Percentiles rank a stretch among this genome's conserved stretches.
Conservation (phyloP, 2,797 vertebrate genomes). For the Trematomus bernacchii region DNA sequence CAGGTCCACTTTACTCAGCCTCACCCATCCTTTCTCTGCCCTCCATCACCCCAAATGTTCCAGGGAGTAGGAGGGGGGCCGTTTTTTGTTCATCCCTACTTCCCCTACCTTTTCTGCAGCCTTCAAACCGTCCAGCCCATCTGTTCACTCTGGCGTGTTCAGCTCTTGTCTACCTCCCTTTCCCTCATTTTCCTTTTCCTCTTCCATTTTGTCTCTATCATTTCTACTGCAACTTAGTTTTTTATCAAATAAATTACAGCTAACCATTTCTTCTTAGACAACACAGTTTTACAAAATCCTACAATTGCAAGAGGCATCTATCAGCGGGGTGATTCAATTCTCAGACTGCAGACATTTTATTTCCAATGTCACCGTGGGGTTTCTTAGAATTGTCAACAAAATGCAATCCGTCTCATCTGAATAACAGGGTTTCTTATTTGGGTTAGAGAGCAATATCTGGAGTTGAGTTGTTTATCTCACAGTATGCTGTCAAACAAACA, state of each 20-base stretch:
- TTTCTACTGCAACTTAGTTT: constrained; percentile 17
- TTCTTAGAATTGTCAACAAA: constrained; percentile 27
- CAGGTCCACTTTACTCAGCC: constrained; percentile 4
- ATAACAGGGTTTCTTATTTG: constrained; percentile 16
- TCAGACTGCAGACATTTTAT: constrained; percentile 19
- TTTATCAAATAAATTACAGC: constrained; percentile 38
- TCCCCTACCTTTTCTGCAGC: constrained; percentile 48
- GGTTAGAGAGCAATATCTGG: constrained; percentile 3
- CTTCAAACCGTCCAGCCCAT: constrained; percentile 55
- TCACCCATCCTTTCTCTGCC: constrained; percentile 5
- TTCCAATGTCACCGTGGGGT: constrained; percentile 21
- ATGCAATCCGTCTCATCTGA: constrained; percentile 34
- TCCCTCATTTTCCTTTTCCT: constrained; percentile 12
- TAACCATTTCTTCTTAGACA: constrained; percentile 20
- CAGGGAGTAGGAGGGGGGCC: background rate
- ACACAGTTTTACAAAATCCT: background rate
- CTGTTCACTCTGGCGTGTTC: constrained; percentile 57
- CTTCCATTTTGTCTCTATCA: constrained; percentile 30
- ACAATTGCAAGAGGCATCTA: constrained; percentile 1
- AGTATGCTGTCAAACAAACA: constrained; percentile 32
- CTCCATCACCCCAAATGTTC: constrained; percentile 7
- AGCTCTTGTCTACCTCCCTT: constrained; percentile 17
- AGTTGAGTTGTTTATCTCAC: background rate
- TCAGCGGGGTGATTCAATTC: constrained; percentile 17
- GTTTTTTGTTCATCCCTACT: constrained; percentile 43